These are phyloP conservation scores for Pseudochirops cupreus DNA, from an alignment of 2,797 vertebrate species.

Conservation along the genomic window DNA sequence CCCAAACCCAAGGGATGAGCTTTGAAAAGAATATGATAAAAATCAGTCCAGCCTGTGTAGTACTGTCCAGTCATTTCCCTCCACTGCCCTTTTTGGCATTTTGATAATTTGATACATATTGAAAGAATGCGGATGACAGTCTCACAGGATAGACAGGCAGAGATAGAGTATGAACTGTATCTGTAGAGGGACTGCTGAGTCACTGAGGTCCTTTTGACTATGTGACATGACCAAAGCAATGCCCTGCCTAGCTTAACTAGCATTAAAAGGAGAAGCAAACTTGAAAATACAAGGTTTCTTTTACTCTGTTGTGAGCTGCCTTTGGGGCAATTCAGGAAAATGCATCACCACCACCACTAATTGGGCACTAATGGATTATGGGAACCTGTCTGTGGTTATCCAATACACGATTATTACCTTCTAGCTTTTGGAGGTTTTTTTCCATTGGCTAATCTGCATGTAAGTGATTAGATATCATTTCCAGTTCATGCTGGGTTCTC, in stretches of 20 bases:
- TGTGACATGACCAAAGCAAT: slow-evolving; percentile 1
- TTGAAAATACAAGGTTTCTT: not conserved
- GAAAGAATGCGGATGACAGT: not conserved
- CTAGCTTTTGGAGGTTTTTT: not conserved
- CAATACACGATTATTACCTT: not conserved
- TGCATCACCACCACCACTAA: not conserved
- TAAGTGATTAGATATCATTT: slow-evolving; percentile 24
- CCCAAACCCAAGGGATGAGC: slow-evolving; percentile 1
- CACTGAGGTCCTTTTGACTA: not conserved
- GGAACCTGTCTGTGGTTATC: not conserved
- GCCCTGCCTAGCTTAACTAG: not conserved
- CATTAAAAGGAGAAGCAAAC: not conserved
- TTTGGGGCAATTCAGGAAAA: slow-evolving; percentile 13
- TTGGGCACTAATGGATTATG: not conserved
- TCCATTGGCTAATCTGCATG: slow-evolving; percentile 5
- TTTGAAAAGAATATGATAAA: slow-evolving; percentile 9
- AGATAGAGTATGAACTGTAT: not conserved
- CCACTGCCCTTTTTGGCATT: not conserved
- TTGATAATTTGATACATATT: slow-evolving; percentile 27
- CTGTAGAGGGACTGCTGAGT: not conserved
- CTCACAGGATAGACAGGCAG: not conserved
- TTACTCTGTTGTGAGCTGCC: slow-evolving; percentile 2
- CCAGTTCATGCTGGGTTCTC: not conserved
- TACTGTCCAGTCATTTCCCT: slow-evolving; percentile 5
- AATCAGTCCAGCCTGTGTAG: not conserved